A percentile compares a stretch with the other conserved stretches of the same genome.
These are phyloP conservation scores for Mastacembelus armatus DNA, from an alignment of 2,797 vertebrate genomes.

Conservation along the genomic window DNA sequence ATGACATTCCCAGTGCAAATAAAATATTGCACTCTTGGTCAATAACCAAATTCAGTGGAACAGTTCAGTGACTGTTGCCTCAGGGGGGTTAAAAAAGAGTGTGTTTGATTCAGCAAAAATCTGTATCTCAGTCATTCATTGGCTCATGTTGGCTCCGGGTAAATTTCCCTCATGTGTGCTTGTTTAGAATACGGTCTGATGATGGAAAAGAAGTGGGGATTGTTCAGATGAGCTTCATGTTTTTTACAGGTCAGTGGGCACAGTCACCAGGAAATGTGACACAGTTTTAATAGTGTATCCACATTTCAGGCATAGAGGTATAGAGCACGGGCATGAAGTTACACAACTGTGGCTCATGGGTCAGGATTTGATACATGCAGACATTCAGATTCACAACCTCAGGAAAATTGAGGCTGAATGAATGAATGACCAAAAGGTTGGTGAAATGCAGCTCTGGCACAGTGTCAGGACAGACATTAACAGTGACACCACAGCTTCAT, in stretches of 20 bases:
- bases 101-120: slow-evolving; percentile 33
- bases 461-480: slow-evolving; percentile 15
- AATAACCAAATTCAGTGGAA: slow-evolving; percentile 15
- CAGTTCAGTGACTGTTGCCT: slow-evolving; percentile 5
- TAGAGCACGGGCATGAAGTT: background rate
- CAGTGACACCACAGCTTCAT: slow-evolving; percentile 14
- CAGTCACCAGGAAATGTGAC: slow-evolving; percentile 38
- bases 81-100: background rate
- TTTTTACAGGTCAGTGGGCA: slow-evolving; percentile 62
- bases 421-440: slow-evolving; percentile 15
- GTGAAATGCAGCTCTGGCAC: slow-evolving; percentile 18
- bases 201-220: slow-evolving; percentile 29
- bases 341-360: slow-evolving; percentile 6
- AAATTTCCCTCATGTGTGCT: slow-evolving; percentile 36
- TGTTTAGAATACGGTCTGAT: slow-evolving; percentile 57
- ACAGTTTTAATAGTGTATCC: background rate
- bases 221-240: slow-evolving; percentile 29
- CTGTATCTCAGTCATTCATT: slow-evolving; percentile 18
- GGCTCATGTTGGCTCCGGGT: slow-evolving; percentile 5
- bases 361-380: slow-evolving; percentile 2
- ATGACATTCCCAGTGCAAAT: slow-evolving; percentile 11
- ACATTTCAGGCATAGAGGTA: too few species aligned
- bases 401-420: slow-evolving; percentile 15
- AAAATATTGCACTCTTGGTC: slow-evolving; percentile 23
- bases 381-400: slow-evolving; percentile 13